Conservation (phyloP, 2,888 invertebrate species). For the Muscina levida region DNA sequence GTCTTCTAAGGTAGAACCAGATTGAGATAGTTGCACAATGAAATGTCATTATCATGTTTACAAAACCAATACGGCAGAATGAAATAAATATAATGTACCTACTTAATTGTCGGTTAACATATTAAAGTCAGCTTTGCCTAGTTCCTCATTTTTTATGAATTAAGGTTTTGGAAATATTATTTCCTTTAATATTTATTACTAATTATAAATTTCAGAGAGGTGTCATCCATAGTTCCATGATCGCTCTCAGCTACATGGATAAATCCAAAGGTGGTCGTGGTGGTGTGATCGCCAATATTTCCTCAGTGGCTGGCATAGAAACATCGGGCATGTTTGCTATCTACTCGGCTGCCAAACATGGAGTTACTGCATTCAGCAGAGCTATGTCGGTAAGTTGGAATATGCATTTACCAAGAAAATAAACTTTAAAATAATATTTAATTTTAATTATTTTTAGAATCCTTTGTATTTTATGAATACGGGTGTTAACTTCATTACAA, state of each 20-base stretch:
- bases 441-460: constrained; percentile 51
- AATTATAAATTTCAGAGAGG: constrained; percentile 75
- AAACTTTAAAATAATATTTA: neutral
- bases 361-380: constrained; percentile 78
- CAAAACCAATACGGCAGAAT: no score
- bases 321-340: constrained; percentile 71
- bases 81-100: no score
- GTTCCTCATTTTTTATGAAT: no score
- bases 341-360: constrained; percentile 78
- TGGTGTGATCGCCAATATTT: constrained; percentile 78
- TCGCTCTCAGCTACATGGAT: constrained; percentile 78
- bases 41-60: no score
- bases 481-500: constrained; percentile 67
- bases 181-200: neutral
- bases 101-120: no score
- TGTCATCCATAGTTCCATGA: constrained; percentile 77
- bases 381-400: constrained; percentile 72
- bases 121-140: no score
- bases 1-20: no score
- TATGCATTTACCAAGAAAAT: no score
- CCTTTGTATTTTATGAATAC: constrained; percentile 61
- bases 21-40: no score
- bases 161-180: no score
- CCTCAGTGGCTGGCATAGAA: constrained; percentile 76
- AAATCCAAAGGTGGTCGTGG: constrained; percentile 77